These are phyloP conservation scores for Lepeophtheirus nordmannii DNA, from an alignment of 2,888 invertebrate genomes.

Conservation along the genomic window DNA sequence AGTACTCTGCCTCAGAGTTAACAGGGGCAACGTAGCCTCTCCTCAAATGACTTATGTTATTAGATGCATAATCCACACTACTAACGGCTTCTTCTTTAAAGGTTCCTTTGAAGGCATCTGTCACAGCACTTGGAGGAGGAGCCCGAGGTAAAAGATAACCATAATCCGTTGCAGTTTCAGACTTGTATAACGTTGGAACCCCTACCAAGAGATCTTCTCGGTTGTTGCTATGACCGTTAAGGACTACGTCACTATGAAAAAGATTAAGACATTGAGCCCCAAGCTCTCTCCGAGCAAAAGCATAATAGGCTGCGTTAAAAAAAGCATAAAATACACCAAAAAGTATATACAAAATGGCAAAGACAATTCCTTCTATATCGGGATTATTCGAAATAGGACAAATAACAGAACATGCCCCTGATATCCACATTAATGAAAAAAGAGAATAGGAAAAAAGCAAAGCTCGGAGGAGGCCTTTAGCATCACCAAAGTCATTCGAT, in stretches of 20 bases:
- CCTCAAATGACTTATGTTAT: conserved; percentile 9
- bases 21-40: conserved; percentile 17
- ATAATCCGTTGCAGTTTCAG: background rate
- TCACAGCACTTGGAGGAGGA: background rate
- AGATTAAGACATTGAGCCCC: background rate
- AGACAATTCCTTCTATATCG: background rate
- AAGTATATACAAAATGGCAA: background rate
- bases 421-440: conserved; percentile 2
- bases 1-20: conserved; percentile 9
- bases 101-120: background rate
- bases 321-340: background rate
- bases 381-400: background rate
- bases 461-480: background rate
- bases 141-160: background rate
- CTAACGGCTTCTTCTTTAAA: background rate
- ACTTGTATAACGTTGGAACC: background rate
- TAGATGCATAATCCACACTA: background rate
- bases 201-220: background rate
- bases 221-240: background rate
- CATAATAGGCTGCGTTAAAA: background rate
- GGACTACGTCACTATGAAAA: background rate
- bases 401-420: background rate
- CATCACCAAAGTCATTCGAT: background rate
- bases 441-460: background rate
- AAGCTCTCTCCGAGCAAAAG: background rate